A percentile compares a stretch with the other conserved stretches of the same genome.
phyloP scores from a whole-genome alignment of 2,888 invertebrate genomes.

The Abrostola tripartita region DNA sequence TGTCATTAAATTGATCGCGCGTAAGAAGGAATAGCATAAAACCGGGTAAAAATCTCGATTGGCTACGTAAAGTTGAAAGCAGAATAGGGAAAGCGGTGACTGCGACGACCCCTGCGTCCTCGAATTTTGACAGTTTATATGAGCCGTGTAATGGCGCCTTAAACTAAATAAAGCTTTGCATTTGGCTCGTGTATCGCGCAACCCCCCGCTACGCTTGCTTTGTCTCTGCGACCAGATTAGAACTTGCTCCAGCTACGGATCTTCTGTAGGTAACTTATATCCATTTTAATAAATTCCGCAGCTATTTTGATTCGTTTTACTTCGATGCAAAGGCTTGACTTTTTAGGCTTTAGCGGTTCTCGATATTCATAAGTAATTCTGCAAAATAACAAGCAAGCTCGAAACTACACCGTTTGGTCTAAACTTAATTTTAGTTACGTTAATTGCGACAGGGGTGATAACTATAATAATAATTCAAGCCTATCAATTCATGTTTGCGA shows the following conservation, averaged over 20 bases:
- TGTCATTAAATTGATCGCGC: slow-evolving; percentile 55
- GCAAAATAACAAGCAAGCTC: not conserved
- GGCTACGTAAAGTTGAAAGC: slow-evolving; percentile 67
- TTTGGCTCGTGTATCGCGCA: slow-evolving; percentile 77
- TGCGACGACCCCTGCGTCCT: slow-evolving; percentile 71
- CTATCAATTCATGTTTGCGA: slow-evolving; percentile 43
- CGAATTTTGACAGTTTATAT: slow-evolving; percentile 87
- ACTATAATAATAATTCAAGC: slow-evolving; percentile 39
- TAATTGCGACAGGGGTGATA: slow-evolving; percentile 1
- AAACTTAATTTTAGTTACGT: not conserved
- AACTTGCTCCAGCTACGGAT: slow-evolving; percentile 61
- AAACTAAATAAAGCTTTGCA: slow-evolving; percentile 87
- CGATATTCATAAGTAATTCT: not conserved
- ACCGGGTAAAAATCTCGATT: slow-evolving; percentile 71
- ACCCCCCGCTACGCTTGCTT: slow-evolving; percentile 74
- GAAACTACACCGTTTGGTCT: not conserved
- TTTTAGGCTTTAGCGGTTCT: not conserved
- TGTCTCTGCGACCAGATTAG: slow-evolving; percentile 77
- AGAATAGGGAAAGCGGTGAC: slow-evolving; percentile 59
- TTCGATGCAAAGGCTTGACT: slow-evolving; percentile 16
- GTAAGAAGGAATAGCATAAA: slow-evolving; percentile 66
- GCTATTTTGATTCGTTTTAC: slow-evolving; percentile 32
- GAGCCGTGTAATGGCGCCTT: slow-evolving; percentile 87
- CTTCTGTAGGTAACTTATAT: slow-evolving; percentile 46
- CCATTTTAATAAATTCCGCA: slow-evolving; percentile 48